Evolutionary conservation across 2,888 invertebrate genomes (phyloP), one percentile per base, ranked within the genome.

Genomic region (Phasia obesa): DNA sequence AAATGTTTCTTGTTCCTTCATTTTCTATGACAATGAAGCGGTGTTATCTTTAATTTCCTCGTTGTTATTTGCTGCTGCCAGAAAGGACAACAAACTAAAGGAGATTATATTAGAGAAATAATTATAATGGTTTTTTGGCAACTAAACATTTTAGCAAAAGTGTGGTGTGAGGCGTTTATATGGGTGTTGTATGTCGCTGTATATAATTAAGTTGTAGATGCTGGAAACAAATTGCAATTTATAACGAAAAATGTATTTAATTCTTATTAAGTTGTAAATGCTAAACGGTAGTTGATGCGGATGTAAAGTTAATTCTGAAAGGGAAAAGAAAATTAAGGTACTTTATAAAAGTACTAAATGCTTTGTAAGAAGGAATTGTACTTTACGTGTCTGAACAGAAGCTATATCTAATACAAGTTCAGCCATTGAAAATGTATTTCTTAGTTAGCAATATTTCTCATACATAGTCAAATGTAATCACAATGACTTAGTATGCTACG

Each of bases 81-180:
- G 25, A 53, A 64, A 70, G 64, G 64, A 81, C 49, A 53, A 27
- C 31, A 69, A 69, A 38, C 64, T 78, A 64, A 19, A 75, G 31
- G 35, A 73, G 79, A 79, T 83, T 70, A 70, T 70, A n/a, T n/a
- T n/a, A 44, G 59, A 42, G 35, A 51, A 74, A 79, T 83, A 79
- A 79, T 75, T 70, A 75, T 44, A 80, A 74, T 80, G 79, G 55
- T 64, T 79, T 77, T 23, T 59, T 59, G 64, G 49, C 55, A 71
- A 47, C 53, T 49, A 21, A 62, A 53, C 42, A 64, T 73, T 35
- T 11, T 44, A 31, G 35, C 19, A n/a, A 2, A 9, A 59, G 35
- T 23, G n/a, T 5, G 13, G 35, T 23, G n/a, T 5, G 13, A 21
- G 2, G 23, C n/a, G 23, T 47, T 7, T 25, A 13, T 38, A 25